These are phyloP conservation scores for Papilio helenus DNA, from an alignment of 1,140 invertebrate species.

Conservation along the genomic window DNA sequence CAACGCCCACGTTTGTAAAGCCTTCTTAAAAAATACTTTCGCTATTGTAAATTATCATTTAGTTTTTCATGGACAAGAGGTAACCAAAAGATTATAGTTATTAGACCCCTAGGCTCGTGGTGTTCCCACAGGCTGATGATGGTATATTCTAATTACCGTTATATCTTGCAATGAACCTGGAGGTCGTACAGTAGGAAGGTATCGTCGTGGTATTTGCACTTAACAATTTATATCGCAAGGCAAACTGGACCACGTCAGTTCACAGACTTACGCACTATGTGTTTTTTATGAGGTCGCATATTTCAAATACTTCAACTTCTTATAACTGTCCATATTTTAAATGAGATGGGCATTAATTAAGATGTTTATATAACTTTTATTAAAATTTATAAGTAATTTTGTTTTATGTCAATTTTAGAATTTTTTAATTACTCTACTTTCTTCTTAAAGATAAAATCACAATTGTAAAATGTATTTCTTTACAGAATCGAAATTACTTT, in stretches of 20 bases:
- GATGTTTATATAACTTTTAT: background rate
- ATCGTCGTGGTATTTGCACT: background rate
- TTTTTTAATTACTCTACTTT: too few species aligned
- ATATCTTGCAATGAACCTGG: background rate
- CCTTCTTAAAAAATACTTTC: background rate
- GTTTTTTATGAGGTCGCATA: conserved; percentile 5
- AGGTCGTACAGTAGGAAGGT: background rate
- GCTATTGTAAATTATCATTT: background rate
- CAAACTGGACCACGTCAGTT: background rate
- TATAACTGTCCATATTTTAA: background rate
- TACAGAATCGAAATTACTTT: too few species aligned
- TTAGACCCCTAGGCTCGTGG: too few species aligned
- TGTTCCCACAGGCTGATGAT: too few species aligned
- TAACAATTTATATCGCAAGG: background rate
- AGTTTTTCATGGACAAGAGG: background rate
- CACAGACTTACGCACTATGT: background rate
- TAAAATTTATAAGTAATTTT: background rate
- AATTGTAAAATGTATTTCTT: too few species aligned
- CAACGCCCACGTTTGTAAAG: background rate
- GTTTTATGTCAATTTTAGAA: too few species aligned
- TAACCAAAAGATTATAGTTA: background rate
- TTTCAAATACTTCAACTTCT: background rate
- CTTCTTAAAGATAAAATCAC: too few species aligned
- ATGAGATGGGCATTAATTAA: background rate
- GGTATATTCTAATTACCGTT: background rate